phyloP scores from a whole-genome alignment of 2,888 invertebrate species.

The Netelia inedita region DNA sequence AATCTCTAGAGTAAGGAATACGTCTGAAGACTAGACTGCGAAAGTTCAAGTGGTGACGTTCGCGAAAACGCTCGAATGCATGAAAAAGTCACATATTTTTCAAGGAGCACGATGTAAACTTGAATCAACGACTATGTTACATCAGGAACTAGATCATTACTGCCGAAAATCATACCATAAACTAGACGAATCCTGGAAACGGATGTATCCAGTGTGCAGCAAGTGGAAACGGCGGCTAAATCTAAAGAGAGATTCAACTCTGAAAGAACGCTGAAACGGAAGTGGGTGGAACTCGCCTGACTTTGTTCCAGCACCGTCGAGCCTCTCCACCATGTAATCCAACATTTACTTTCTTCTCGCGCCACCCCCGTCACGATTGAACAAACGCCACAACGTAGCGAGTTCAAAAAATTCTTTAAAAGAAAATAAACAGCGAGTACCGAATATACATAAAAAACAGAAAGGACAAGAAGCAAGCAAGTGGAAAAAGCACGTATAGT shows the following conservation, averaged over 20 bases:
- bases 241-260: constrained; percentile 22
- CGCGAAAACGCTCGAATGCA: no score
- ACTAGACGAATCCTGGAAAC: constrained; percentile 12
- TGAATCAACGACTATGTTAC: background rate
- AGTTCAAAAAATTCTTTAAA: constrained; percentile 7
- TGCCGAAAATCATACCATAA: background rate
- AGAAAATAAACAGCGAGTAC: background rate
- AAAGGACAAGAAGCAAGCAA: background rate
- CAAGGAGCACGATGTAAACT: no score
- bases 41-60: no score
- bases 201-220: background rate
- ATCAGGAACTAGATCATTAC: constrained; percentile 20
- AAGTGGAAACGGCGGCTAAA: background rate
- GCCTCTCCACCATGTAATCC: background rate
- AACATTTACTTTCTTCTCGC: constrained; percentile 31
- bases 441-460: background rate
- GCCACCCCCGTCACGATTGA: background rate
- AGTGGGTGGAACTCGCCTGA: constrained; percentile 1
- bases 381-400: background rate
- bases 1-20: no score
- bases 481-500: background rate
- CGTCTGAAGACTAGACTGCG: no score
- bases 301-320: constrained; percentile 6
- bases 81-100: no score
- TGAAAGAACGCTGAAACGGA: constrained; percentile 30